phyloP scores from a whole-genome alignment of 2,113 vertebrate genomes.

The Rhinolophus sinicus region DNA sequence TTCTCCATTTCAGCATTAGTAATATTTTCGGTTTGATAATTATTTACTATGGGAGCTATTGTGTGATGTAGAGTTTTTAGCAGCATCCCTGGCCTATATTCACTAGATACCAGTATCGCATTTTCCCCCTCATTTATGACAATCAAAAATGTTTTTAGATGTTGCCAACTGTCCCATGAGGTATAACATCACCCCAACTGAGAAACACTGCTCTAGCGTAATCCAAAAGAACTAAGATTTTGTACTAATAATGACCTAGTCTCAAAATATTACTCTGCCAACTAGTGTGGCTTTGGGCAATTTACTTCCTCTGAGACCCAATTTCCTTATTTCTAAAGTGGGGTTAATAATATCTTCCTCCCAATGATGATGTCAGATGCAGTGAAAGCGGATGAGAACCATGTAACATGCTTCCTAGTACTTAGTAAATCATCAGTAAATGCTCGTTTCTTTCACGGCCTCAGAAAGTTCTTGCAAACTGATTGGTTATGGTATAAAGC shows the following conservation, averaged over 20 bases:
- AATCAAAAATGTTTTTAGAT: neutral
- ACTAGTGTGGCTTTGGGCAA: neutral
- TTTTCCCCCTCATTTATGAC: neutral
- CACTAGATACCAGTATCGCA: neutral
- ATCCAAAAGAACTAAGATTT: neutral
- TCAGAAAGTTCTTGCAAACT: constrained; percentile 13
- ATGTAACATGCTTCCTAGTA: neutral
- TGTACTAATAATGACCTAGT: neutral
- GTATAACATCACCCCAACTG: neutral
- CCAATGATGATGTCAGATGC: neutral
- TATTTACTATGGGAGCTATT: neutral
- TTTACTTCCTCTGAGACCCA: neutral
- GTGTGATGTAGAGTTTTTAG: neutral
- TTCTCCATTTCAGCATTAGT: neutral
- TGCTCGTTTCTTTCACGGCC: neutral
- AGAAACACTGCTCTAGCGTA: neutral
- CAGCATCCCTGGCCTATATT: neutral
- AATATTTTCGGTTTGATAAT: neutral
- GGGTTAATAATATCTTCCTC: neutral
- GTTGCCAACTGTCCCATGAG: neutral
- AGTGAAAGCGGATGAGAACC: neutral
- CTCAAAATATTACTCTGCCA: neutral
- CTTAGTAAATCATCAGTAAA: neutral
- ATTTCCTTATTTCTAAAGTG: constrained; percentile 20
- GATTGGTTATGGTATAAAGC: neutral